Percentiles rank a stretch among this genome's conserved stretches.
Evolutionary conservation across 2,113 vertebrate species (phyloP).

Genomic region (Azemiops feae): DNA sequence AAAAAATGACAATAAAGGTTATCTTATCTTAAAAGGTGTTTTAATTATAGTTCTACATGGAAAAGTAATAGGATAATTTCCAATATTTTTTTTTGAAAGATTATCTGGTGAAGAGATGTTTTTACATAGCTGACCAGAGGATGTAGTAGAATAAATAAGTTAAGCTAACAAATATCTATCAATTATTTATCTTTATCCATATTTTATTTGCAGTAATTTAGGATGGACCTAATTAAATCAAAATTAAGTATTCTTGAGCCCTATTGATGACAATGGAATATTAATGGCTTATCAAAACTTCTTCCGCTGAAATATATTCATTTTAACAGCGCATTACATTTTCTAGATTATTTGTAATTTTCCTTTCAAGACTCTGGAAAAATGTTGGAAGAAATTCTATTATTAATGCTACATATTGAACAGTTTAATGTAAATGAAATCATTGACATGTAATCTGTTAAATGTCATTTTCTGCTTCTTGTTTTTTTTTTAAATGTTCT

Average conservation of each 20-base stretch:
- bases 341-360: background rate
- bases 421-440: constrained; percentile 24
- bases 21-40: no score
- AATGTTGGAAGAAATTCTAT: background rate
- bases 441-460: constrained; percentile 43
- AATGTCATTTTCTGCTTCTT: constrained; percentile 42
- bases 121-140: background rate
- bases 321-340: background rate
- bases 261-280: background rate
- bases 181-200: background rate
- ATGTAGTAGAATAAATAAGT: background rate
- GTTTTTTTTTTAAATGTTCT: background rate
- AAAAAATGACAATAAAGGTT: no score
- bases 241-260: background rate
- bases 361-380: background rate
- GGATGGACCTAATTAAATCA: background rate
- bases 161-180: background rate
- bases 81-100: background rate
- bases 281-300: background rate
- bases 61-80: rapidly evolving
- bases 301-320: background rate
- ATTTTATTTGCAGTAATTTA: background rate
- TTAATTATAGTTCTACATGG: background rate
- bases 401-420: constrained; percentile 21
- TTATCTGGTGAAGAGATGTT: background rate